Conservation (phyloP, 2,888 invertebrate genomes). For the Mantis religiosa region DNA sequence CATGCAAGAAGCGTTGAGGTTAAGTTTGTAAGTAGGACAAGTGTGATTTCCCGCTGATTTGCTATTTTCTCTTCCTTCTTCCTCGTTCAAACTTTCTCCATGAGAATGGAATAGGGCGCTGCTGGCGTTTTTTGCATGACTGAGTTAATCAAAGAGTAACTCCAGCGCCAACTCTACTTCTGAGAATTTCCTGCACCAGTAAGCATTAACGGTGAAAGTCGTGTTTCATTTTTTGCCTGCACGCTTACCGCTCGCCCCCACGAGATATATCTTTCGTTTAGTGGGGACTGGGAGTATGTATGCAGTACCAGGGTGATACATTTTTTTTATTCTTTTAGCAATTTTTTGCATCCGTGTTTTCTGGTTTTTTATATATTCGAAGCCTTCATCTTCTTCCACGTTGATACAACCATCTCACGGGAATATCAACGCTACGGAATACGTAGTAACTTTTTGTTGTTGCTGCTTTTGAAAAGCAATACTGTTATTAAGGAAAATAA, state of each 20-base stretch:
- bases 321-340: background rate
- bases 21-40: background rate
- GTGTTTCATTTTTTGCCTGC: background rate
- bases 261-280: background rate
- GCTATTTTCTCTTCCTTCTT: background rate
- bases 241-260: background rate
- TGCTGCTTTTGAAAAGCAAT: background rate
- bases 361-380: background rate
- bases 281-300: background rate
- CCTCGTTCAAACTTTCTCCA: background rate
- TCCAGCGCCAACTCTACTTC: background rate
- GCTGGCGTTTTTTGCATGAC: background rate
- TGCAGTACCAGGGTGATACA: background rate
- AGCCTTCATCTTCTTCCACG: background rate
- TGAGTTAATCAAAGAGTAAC: background rate
- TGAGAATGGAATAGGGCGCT: background rate
- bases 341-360: background rate
- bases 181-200: background rate
- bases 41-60: background rate
- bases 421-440: background rate
- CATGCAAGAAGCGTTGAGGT: background rate
- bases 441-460: background rate
- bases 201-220: background rate
- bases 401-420: background rate
- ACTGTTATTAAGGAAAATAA: background rate